Evolutionary conservation across 1,140 invertebrate genomes (phyloP), one percentile per base, ranked within the genome.

Genomic region (Pseudobourletiella spinata): DNA sequence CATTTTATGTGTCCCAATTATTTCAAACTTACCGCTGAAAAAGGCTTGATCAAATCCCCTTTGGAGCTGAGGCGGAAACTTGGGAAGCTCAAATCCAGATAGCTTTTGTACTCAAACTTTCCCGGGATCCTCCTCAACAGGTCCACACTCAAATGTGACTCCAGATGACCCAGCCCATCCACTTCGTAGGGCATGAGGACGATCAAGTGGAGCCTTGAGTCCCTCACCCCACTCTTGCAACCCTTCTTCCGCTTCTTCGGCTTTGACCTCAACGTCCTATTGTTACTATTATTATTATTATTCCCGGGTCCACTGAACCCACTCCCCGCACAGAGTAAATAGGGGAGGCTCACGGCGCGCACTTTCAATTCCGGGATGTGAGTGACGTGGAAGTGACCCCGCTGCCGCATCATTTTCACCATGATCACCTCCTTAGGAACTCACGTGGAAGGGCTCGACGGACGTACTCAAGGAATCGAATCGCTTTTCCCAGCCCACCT

Each of bases 21-120:
- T n/a, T n/a, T n/a, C n/a, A 39, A 39, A 39, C 72, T 72, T 73
- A 86, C 84, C 74, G 81, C 73, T 25, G 70, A 72, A 18, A 88
- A 72, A 61, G 77, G 69, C 1, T 79, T 74, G 30, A 77, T 77
- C 62, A 88, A 71, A 44, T 86, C 73, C 20, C 83, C 73, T 1
- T 75, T 79, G 28, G 78, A 75, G 71, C 86, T 83, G 46, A 88
- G 76, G 71, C 84, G 86, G 70, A 89, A 88, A 71, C 82, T 86
- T 0, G 87, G 86, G 8, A 55, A 8, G 18, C 52, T 29, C 60
- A 89, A 72, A 50, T 74, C 71, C 0, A 87, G 74, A 25, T 74
- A 66, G 1, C 84, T 74, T 63, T 81, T 75, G 30, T 71, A 71
- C 20, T 70, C 67, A 2, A 73, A 58, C 15, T 63, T 71, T 22